Conservation (phyloP, 2,113 vertebrate genomes). For the Protobothrops mucrosquamatus region DNA sequence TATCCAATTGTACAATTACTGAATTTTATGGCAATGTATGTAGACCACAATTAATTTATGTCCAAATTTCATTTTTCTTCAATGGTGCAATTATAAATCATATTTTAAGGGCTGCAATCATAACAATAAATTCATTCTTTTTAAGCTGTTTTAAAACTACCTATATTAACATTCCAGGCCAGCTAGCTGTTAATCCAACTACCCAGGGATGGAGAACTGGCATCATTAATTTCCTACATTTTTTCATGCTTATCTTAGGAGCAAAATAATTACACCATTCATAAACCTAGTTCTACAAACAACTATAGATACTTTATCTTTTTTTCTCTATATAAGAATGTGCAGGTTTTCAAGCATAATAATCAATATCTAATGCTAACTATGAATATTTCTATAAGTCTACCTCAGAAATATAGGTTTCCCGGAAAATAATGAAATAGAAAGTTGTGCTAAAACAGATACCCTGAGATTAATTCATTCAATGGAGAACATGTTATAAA, state of each 20-base stretch:
- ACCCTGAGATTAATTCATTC: not conserved
- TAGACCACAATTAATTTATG: not conserved
- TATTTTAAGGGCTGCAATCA: not conserved
- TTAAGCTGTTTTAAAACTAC: slow-evolving; percentile 16
- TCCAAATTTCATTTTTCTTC: not conserved
- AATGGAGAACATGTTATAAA: not conserved
- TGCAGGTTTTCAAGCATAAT: not conserved
- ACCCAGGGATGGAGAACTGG: not conserved
- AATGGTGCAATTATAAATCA: not conserved
- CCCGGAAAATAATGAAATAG: not conserved
- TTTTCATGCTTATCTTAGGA: not conserved
- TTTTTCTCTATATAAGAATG: not conserved
- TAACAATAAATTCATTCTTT: slow-evolving; percentile 7
- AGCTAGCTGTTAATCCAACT: slow-evolving; percentile 7
- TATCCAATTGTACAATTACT: not conserved
- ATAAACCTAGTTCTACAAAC: not conserved
- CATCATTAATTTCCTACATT: not conserved
- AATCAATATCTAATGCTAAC: not conserved
- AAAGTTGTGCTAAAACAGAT: not conserved
- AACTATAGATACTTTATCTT: not conserved
- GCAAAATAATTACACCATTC: not conserved
- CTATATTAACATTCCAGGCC: slow-evolving; percentile 22
- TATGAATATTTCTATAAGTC: not conserved
- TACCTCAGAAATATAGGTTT: not conserved
- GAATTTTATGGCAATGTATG: not conserved